Conservation (phyloP, 2,888 invertebrate species). For the Phyto melanocephala region DNA sequence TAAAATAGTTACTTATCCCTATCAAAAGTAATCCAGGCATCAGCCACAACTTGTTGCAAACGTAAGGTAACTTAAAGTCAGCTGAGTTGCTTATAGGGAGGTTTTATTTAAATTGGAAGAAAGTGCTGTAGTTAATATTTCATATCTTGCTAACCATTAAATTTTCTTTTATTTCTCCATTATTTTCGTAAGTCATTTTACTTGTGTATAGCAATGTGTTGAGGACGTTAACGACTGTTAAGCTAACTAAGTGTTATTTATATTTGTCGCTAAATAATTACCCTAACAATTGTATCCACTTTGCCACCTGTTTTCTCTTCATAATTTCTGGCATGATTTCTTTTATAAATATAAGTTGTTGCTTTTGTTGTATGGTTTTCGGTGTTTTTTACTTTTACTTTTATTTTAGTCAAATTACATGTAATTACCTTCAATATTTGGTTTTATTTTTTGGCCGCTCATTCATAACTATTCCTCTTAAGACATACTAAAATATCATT, state of each 20-base stretch:
- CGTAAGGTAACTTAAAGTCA: too few relatives aligned
- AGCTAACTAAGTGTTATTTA: slow-evolving; percentile 42
- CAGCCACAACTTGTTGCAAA: too few relatives aligned
- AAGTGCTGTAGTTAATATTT: too few relatives aligned
- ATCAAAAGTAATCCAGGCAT: too few relatives aligned
- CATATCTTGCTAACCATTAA: too few relatives aligned
- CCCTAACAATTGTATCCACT: slow-evolving; percentile 49
- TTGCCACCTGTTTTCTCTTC: slow-evolving; percentile 37
- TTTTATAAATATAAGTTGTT: neutral
- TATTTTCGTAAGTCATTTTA: too few relatives aligned
- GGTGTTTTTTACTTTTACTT: neutral
- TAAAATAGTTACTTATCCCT: too few relatives aligned
- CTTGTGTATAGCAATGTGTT: too few relatives aligned
- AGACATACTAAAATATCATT: neutral
- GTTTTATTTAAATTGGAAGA: too few relatives aligned
- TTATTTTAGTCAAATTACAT: slow-evolving; percentile 40
- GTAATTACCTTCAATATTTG: slow-evolving; percentile 36
- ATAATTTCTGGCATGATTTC: slow-evolving; percentile 26
- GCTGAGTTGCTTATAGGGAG: too few relatives aligned
- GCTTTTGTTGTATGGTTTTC: neutral
- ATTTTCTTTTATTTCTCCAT: too few relatives aligned
- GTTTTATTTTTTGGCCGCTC: slow-evolving; percentile 13
- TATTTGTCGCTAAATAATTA: slow-evolving; percentile 51
- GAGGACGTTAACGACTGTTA: too few relatives aligned
- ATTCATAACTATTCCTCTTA: neutral